Evolutionary conservation across 2,113 vertebrate genomes (phyloP).

Genomic region (Marmota flaviventris): DNA sequence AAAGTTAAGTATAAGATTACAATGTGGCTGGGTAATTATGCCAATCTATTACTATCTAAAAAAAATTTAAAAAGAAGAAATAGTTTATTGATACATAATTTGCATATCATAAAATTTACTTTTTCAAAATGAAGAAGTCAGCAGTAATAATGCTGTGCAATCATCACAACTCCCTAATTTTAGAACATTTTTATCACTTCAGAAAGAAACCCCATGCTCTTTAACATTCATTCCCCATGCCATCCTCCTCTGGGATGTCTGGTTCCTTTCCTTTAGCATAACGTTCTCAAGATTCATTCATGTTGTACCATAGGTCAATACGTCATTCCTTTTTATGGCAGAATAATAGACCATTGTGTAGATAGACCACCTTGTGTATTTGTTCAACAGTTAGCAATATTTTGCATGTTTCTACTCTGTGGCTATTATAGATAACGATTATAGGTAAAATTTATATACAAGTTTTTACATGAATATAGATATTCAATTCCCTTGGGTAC

Average conservation of each 20-base stretch:
- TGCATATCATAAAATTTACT: background rate
- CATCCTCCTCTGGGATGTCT: background rate
- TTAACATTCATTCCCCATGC: background rate
- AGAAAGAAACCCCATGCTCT: background rate
- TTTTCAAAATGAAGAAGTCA: background rate
- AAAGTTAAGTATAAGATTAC: conserved; percentile 25
- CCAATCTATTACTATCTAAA: background rate
- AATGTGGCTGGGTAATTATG: background rate
- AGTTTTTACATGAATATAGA: background rate
- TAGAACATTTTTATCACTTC: conserved; percentile 28
- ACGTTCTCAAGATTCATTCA: background rate
- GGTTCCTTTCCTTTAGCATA: background rate
- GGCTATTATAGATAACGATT: background rate
- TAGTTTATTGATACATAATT: conserved; percentile 9
- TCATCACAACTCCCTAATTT: background rate
- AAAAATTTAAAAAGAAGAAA: background rate
- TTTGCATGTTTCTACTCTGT: background rate
- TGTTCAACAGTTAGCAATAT: background rate
- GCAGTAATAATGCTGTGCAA: background rate
- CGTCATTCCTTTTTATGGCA: background rate
- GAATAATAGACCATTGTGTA: background rate
- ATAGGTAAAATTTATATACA: background rate
- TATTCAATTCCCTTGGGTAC: background rate
- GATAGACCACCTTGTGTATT: background rate
- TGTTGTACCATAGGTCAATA: background rate